Conservation (phyloP, 2,888 invertebrate species). For the Trilocha varians region DNA sequence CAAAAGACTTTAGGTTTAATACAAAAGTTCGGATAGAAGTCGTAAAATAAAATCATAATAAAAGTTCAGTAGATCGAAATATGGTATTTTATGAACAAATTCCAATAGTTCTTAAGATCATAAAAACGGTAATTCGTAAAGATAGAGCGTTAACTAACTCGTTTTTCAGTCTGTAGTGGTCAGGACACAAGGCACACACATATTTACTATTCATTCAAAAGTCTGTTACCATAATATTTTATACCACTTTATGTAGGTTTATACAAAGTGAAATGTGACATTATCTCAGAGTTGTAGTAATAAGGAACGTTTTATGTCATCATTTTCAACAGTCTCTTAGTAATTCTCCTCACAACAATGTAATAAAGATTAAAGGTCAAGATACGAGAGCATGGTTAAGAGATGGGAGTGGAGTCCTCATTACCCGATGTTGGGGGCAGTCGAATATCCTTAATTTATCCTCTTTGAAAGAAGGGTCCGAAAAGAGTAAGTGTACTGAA, state of each 20-base stretch:
- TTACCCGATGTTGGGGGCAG: not conserved
- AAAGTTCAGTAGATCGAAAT: not conserved
- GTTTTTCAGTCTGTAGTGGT: constrained; percentile 17
- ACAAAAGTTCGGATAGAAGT: too few species aligned
- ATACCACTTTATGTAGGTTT: too few species aligned
- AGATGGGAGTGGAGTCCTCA: not conserved
- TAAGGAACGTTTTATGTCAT: not conserved
- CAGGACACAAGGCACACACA: constrained; percentile 15
- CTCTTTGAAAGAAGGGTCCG: not conserved
- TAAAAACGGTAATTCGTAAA: constrained; percentile 34
- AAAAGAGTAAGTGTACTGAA: not conserved
- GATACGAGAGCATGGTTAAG: not conserved
- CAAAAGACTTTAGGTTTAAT: too few species aligned
- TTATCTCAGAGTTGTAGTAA: not conserved
- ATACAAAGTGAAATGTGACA: too few species aligned
- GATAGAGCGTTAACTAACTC: constrained; percentile 26
- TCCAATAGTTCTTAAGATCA: constrained; percentile 23
- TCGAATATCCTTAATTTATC: not conserved
- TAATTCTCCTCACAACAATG: not conserved
- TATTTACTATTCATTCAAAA: constrained; percentile 10
- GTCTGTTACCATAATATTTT: constrained; percentile 16
- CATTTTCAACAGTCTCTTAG: not conserved
- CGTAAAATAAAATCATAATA: not conserved
- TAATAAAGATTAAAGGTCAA: not conserved
- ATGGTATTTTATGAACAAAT: constrained; percentile 17